Base-by-base conservation (phyloP, 1,140 invertebrate species). In the Cydia fagiglandana region DNA sequence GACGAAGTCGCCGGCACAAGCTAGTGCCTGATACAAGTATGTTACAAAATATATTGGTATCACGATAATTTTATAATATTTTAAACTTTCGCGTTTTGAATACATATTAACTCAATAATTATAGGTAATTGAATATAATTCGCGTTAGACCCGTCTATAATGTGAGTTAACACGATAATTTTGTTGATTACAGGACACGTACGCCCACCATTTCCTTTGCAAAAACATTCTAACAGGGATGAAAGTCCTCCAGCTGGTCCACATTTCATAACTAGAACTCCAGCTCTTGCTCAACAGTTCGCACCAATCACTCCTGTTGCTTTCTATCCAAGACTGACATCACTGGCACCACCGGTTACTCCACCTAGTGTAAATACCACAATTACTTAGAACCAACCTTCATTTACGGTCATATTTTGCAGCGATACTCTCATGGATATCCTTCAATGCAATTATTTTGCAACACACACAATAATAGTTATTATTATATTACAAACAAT, bases 161-260 rank as follows among this genome's bases (percentile, higher is more conserved):
- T n/a, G n/a, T n/a, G n/a, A n/a, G n/a, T n/a, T n/a, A n/a, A n/a
- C 41, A 45, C 10, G 41, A 47, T 13, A 47, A 13, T 47, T 47
- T 13, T 47, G 45, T 47, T 15, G 38, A 41, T 61, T 24, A 24
- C 56, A 61, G 56, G 56, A 3, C 17, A 61, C 56, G 56, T 61
- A 3, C 45, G 15, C 12, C 53, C 53, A 56, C 56, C 56, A 61
- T 61, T 61, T 61, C 10, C 56, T 4, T 20, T 24, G n/a, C 15
- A 61, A 41, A 70, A 73, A 34, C 64, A 81, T 75, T 70, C 80
- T 4, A 77, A 84, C 50, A 86, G 86, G 12, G 90, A 91, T 68
- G 87, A 89, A 74, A 88, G 86, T 74, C 88, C 86, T 45, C 86
- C 87, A 20, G 83, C 84, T 0, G 82, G 83, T 10, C 86, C 88